Evolutionary conservation across 2,113 vertebrate species (phyloP).

Genomic region (Pangasianodon gigas): DNA sequence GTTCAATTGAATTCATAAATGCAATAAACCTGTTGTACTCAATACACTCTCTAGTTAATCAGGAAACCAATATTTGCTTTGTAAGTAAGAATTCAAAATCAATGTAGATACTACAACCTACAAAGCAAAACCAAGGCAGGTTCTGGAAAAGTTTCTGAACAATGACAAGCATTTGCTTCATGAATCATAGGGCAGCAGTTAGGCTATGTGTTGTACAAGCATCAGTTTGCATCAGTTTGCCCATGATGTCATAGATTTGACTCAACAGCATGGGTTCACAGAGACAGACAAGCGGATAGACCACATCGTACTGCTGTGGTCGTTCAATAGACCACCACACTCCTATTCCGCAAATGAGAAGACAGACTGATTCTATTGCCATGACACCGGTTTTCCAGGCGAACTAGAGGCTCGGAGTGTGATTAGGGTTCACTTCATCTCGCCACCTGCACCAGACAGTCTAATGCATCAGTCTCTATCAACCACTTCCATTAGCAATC

Average conservation of each 20-base stretch:
- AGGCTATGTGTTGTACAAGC: conserved; percentile 22
- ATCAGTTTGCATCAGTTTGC: background rate
- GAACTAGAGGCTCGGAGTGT: background rate
- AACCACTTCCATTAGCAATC: conserved; percentile 34
- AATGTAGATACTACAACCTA: background rate
- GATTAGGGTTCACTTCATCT: conserved; percentile 19
- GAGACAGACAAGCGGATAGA: background rate
- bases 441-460: conserved; percentile 20
- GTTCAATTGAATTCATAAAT: background rate
- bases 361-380: background rate
- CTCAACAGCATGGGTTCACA: background rate
- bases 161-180: background rate
- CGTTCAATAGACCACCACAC: background rate
- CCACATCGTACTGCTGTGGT: background rate
- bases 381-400: conserved; percentile 7
- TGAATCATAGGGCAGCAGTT: background rate
- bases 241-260: conserved; percentile 14
- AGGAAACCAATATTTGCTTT: background rate
- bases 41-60: background rate
- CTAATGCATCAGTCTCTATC: conserved; percentile 23
- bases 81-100: background rate
- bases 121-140: conserved; percentile 1
- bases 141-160: background rate
- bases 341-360: background rate
- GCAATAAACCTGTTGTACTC: background rate